phyloP scores from a whole-genome alignment of 2,888 invertebrate genomes.

The Aspidapion aeneum region DNA sequence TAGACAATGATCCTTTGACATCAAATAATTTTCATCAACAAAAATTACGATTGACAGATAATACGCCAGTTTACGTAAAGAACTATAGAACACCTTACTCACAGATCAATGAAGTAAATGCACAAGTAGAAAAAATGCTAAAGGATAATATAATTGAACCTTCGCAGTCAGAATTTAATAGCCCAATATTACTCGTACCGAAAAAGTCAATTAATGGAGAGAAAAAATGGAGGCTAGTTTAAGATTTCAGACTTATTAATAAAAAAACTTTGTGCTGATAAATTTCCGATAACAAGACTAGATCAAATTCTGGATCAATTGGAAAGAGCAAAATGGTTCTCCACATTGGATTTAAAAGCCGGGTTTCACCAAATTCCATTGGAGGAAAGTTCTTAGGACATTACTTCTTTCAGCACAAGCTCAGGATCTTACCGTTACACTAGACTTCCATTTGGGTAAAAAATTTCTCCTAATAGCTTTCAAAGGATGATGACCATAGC shows the following conservation, averaged over 20 bases:
- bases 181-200: slow-evolving; percentile 28
- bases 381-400: slow-evolving; percentile 14
- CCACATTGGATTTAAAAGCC: too few species aligned
- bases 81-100: slow-evolving; percentile 26
- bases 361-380: too few species aligned
- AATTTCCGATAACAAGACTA: slow-evolving; percentile 13
- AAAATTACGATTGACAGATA: slow-evolving; percentile 13
- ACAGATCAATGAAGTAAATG: slow-evolving; percentile 25
- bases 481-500: slow-evolving; percentile 17
- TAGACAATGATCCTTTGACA: slow-evolving; percentile 23
- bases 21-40: slow-evolving; percentile 24
- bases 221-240: slow-evolving; percentile 22
- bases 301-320: slow-evolving; percentile 24
- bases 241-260: slow-evolving; percentile 25
- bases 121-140: slow-evolving; percentile 24
- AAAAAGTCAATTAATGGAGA: slow-evolving; percentile 16
- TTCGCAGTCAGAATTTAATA: slow-evolving; percentile 25
- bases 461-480: slow-evolving; percentile 17
- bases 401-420: too few species aligned
- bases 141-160: slow-evolving; percentile 22
- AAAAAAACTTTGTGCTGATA: slow-evolving; percentile 20
- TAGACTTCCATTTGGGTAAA: slow-evolving; percentile 27
- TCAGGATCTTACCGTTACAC: too few species aligned
- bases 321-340: slow-evolving; percentile 25
- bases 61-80: slow-evolving; percentile 26